These are phyloP conservation scores for Ammospiza caudacuta DNA, from an alignment of 2,113 vertebrate genomes.

Conservation along the genomic window DNA sequence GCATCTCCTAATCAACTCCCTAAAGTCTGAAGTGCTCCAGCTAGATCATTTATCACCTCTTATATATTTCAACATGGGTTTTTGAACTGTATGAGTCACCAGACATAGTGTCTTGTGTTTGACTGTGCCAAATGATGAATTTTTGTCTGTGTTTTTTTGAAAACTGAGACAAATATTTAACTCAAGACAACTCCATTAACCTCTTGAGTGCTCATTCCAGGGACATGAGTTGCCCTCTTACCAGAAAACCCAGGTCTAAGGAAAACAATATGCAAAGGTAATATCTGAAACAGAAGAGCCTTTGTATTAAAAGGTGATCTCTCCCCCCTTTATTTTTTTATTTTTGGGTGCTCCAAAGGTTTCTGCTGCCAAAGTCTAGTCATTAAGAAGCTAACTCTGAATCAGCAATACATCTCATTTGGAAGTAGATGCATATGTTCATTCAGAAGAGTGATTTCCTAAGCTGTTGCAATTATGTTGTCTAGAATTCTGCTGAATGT, in stretches of 20 bases:
- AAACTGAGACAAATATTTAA: background rate
- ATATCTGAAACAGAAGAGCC: background rate
- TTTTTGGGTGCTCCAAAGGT: background rate
- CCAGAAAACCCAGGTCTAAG: background rate
- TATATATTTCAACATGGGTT: background rate
- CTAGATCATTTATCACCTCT: background rate
- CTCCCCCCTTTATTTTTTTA: background rate
- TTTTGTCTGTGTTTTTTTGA: background rate
- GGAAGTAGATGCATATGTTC: background rate
- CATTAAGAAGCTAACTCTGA: background rate
- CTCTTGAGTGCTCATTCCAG: background rate
- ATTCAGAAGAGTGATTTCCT: background rate
- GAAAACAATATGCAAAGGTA: background rate
- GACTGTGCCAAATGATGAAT: background rate
- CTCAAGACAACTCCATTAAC: background rate
- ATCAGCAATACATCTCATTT: background rate
- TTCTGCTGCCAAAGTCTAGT: background rate
- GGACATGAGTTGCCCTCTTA: background rate
- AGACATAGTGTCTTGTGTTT: background rate
- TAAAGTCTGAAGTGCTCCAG: background rate
- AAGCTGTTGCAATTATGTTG: background rate
- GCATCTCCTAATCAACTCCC: background rate
- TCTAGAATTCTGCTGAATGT: background rate
- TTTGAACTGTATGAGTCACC: background rate
- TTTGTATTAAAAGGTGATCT: background rate